Percentiles rank a stretch among this genome's conserved stretches.
Conservation (phyloP, 1,140 invertebrate species). For the Lanistes nyassanus region DNA sequence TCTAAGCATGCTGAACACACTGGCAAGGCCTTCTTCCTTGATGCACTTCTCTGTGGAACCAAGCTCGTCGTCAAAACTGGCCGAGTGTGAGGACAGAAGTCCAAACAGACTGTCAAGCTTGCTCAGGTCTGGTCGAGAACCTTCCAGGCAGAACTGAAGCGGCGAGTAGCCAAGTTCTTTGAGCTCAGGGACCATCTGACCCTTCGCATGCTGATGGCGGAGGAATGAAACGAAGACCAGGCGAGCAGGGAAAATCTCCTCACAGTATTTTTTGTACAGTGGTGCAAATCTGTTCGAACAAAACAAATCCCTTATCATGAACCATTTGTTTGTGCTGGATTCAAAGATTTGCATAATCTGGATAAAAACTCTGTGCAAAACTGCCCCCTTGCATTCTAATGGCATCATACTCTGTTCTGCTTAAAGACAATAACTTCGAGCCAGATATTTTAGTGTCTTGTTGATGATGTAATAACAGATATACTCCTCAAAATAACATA, state of each 20-base stretch:
- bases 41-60: slow-evolving; percentile 31
- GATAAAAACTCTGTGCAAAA: too few relatives aligned
- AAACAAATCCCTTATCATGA: slow-evolving; percentile 1
- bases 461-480: too few relatives aligned
- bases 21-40: slow-evolving; percentile 32
- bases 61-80: slow-evolving; percentile 34
- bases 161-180: slow-evolving; percentile 44
- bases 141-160: slow-evolving; percentile 58
- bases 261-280: slow-evolving; percentile 59
- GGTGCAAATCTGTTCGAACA: slow-evolving; percentile 46
- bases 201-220: slow-evolving; percentile 48
- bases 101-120: slow-evolving; percentile 64
- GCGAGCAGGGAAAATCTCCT: slow-evolving; percentile 61
- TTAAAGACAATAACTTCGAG: not conserved
- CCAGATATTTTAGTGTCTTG: too few relatives aligned
- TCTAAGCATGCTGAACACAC: slow-evolving; percentile 37
- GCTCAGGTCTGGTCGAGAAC: slow-evolving; percentile 58
- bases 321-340: too few relatives aligned
- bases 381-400: too few relatives aligned
- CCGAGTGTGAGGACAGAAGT: slow-evolving; percentile 51
- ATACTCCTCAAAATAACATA: too few relatives aligned
- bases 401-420: not conserved
- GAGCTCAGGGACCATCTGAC: slow-evolving; percentile 56
- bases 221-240: slow-evolving; percentile 65
- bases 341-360: too few relatives aligned